phyloP scores from a whole-genome alignment of 1,140 invertebrate species.

The Dinoponera quadriceps region DNA sequence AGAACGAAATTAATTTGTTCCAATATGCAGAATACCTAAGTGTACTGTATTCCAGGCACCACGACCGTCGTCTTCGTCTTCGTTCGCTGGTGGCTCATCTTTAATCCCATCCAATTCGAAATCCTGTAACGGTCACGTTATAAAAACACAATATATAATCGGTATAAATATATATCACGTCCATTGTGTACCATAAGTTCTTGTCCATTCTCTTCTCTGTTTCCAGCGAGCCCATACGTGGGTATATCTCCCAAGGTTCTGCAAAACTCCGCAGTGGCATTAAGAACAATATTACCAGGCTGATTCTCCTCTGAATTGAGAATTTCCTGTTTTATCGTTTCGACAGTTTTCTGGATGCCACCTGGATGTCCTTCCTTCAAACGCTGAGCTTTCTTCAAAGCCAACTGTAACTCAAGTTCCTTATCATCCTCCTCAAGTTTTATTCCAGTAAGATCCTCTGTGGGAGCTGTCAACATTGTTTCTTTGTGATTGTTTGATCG shows the following conservation, averaged over 20 bases:
- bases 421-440: slow-evolving; percentile 92
- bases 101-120: slow-evolving; percentile 87
- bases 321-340: slow-evolving; percentile 83
- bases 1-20: slow-evolving; percentile 16
- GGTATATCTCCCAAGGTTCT: slow-evolving; percentile 98
- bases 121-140: slow-evolving; percentile 84
- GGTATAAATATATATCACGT: neutral
- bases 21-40: slow-evolving; percentile 83
- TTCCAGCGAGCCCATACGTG: slow-evolving; percentile 95
- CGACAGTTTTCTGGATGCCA: slow-evolving; percentile 81
- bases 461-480: slow-evolving; percentile 83
- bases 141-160: neutral
- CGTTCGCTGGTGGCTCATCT: slow-evolving; percentile 83
- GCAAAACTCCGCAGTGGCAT: slow-evolving; percentile 98
- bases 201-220: slow-evolving; percentile 93
- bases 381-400: slow-evolving; percentile 91
- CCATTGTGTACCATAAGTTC: slow-evolving; percentile 90
- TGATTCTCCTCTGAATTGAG: slow-evolving; percentile 81
- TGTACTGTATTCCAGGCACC: slow-evolving; percentile 92
- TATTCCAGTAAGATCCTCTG: slow-evolving; percentile 87
- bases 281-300: slow-evolving; percentile 91
- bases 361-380: slow-evolving; percentile 88
- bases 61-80: slow-evolving; percentile 85
- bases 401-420: slow-evolving; percentile 91
- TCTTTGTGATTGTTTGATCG: neutral